Evolutionary conservation across 1,140 invertebrate genomes (phyloP).

Genomic region (Brachionus koreanus): DNA sequence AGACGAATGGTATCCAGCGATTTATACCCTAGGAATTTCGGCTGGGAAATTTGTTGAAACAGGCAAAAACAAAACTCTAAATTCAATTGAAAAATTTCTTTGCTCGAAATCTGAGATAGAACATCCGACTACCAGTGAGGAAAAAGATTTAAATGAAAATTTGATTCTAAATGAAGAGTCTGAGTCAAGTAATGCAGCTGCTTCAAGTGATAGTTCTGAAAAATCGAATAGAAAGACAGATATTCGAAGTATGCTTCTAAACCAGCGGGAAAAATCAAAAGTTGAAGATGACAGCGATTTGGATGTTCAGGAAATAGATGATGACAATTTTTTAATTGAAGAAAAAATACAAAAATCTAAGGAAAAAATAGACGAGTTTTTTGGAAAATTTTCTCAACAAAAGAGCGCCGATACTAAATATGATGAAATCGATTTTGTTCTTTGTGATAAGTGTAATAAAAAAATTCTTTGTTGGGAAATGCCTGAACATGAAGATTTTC

Average conservation of each 20-base stretch:
- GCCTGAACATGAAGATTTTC: slow-evolving; percentile 59
- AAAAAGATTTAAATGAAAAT: background rate
- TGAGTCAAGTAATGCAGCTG: background rate
- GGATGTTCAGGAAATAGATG: background rate
- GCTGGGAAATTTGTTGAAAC: slow-evolving; percentile 19
- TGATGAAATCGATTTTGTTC: slow-evolving; percentile 48
- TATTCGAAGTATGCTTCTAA: background rate
- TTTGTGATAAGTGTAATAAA: slow-evolving; percentile 55
- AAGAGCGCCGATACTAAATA: background rate
- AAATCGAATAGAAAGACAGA: background rate
- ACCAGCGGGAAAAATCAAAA: background rate
- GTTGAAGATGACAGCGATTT: background rate
- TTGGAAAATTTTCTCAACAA: slow-evolving; percentile 2
- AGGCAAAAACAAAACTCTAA: background rate
- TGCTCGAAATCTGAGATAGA: background rate
- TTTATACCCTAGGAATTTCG: slow-evolving; percentile 26
- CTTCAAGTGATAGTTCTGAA: slow-evolving; percentile 11
- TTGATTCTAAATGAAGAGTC: background rate
- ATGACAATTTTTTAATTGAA: background rate
- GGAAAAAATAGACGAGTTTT: background rate
- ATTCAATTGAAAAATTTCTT: slow-evolving; percentile 10
- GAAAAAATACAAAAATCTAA: background rate
- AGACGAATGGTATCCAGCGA: slow-evolving; percentile 8
- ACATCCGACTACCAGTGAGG: background rate
- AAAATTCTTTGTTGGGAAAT: slow-evolving; percentile 54